These are phyloP conservation scores for Hippocampus barbouri DNA, from an alignment of 2,113 vertebrate genomes.

Conservation along the genomic window DNA sequence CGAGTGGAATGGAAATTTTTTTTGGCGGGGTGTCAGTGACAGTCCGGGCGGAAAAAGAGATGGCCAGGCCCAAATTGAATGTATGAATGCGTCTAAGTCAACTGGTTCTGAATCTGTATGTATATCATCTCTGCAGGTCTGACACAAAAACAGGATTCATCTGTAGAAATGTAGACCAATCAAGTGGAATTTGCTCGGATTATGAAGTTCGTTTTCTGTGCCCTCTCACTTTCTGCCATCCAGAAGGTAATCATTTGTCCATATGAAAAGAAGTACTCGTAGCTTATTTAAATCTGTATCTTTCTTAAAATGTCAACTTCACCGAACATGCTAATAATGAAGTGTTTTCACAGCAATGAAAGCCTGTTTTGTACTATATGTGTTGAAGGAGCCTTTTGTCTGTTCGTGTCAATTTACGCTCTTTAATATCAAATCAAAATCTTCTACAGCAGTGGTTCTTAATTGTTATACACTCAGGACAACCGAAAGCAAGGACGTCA, in stretches of 20 bases:
- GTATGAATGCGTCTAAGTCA: not conserved
- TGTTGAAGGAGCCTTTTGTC: too few relatives aligned
- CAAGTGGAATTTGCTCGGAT: not conserved
- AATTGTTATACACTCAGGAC: too few relatives aligned
- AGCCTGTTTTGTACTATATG: too few relatives aligned
- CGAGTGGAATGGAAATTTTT: not conserved
- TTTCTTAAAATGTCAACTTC: too few relatives aligned
- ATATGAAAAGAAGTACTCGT: not conserved
- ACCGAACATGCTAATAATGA: too few relatives aligned
- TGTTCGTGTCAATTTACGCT: too few relatives aligned
- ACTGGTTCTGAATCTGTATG: not conserved
- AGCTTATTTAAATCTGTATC: too few relatives aligned
- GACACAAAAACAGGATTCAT: not conserved
- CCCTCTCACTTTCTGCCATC: not conserved
- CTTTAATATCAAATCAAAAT: too few relatives aligned
- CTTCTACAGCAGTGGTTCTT: too few relatives aligned
- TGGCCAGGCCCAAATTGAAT: not conserved
- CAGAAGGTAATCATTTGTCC: not conserved
- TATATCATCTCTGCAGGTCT: not conserved
- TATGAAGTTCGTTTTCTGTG: conserved; percentile 1
- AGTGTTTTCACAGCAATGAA: too few relatives aligned
- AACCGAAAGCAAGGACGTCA: too few relatives aligned
- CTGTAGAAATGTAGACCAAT: not conserved
- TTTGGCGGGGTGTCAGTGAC: not conserved
- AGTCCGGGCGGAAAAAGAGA: not conserved